Base-by-base conservation (phyloP, 2,888 invertebrate genomes). In the Cantharis flavilabris region DNA sequence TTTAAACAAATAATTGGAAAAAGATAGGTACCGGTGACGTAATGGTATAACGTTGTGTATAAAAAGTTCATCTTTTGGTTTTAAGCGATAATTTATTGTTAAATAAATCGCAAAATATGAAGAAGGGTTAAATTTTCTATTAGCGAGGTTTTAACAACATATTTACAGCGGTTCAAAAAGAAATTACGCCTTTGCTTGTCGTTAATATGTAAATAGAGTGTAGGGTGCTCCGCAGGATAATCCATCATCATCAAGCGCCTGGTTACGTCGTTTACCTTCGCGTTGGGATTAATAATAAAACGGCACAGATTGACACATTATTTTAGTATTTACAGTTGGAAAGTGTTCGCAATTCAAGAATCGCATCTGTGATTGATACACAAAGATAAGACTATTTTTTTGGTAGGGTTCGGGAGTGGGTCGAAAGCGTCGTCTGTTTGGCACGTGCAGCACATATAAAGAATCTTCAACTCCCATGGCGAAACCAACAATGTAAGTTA, bases 321-420 rank as follows among this genome's bases (percentile, higher is more conserved):
- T 78, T 80, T 76, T 78, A 76, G 77, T 77, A 79, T 77, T 80
- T 76, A 78, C 75, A 69, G 70, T 18, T n/a, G 70, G 75, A 67
- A 80, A 74, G 70, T 70, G 80, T 76, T 75, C 77, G 70, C 76
- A 76, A 78, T 80, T 80, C 80, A 63, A 71, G 72, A 76, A 79
- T 71, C 76, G 76, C 80, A 79, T 81, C 77, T 80, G 82, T 80
- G 82, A 81, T 82, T 82, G 81, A 82, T 81, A 82, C 81, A 77
- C 78, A 76, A 77, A 80, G 80, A 82, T 82, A 81, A 82, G 81
- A 79, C 79, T 78, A 78, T 81, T 81, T 81, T 77, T 81, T 81
- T 76, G 72, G 70, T 62, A 77, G 80, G 77, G 76, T 73, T 73
- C 49, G 33, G 70, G 62, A 70, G 70, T 62, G 73, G 73, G 71